Percentiles rank a stretch among this genome's conserved stretches.
Evolutionary conservation across 2,113 vertebrate species (phyloP).

Genomic region (Baryphthengus martii): DNA sequence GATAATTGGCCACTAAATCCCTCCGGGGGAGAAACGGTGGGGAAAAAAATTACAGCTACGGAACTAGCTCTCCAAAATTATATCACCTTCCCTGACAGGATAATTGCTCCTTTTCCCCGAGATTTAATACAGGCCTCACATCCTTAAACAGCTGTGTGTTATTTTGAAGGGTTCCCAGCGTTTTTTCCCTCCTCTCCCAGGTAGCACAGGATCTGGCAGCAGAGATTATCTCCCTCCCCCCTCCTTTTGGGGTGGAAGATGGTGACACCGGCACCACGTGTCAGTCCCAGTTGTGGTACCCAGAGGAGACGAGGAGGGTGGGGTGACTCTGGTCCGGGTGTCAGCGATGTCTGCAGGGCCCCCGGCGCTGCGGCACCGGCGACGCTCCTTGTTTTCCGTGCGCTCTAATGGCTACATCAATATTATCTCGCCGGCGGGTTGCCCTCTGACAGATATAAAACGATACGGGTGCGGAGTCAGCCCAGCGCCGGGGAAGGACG

Average conservation of each 20-base stretch:
- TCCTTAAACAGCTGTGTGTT: constrained; percentile 63
- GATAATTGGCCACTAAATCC: constrained; percentile 74
- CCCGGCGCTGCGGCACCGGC: background rate
- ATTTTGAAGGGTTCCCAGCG: constrained; percentile 62
- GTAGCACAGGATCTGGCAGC: rapidly evolving
- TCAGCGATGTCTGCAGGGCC: rapidly evolving
- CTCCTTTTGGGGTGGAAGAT: background rate
- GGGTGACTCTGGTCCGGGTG: rapidly evolving
- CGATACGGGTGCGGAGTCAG: background rate
- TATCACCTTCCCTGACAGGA: constrained; percentile 74
- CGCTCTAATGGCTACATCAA: constrained; percentile 21
- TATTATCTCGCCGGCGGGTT: background rate
- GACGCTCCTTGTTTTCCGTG: background rate
- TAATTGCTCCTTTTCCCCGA: constrained; percentile 77
- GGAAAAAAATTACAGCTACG: constrained; percentile 64
- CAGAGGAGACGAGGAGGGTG: background rate
- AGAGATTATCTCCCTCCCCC: no score
- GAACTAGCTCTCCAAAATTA: constrained; percentile 74
- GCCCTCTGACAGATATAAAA: constrained; percentile 50
- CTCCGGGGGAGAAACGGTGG: background rate
- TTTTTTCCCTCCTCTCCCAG: background rate
- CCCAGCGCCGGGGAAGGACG: background rate
- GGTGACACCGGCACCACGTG: rapidly evolving
- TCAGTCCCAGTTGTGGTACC: rapidly evolving
- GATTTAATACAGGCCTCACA: constrained; percentile 69